phyloP scores from a whole-genome alignment of 1,140 invertebrate species.

The Homalodisca vitripennis region DNA sequence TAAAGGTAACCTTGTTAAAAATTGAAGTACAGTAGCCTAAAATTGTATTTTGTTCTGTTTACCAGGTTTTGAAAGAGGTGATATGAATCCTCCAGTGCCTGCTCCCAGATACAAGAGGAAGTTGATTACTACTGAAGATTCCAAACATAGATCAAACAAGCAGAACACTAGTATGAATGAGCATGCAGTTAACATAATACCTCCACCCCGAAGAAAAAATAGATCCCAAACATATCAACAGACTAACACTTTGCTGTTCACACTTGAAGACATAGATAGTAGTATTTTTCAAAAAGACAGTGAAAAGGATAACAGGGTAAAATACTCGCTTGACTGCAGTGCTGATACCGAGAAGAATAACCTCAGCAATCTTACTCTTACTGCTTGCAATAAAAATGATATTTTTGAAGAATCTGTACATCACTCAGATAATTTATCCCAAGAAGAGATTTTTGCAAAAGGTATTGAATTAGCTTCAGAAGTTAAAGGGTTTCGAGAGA shows the following conservation, averaged over 20 bases:
- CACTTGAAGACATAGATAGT: neutral
- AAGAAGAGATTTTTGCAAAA: no score
- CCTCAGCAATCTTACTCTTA: neutral
- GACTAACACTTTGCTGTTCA: no score
- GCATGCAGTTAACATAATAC: neutral
- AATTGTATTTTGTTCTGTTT: neutral
- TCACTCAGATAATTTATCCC: neutral
- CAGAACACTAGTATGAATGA: constrained; percentile 6
- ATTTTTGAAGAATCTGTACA: neutral
- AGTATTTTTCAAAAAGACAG: neutral
- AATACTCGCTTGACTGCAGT: neutral
- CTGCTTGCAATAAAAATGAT: neutral
- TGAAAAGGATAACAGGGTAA: neutral
- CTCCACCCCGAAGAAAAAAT: constrained; percentile 17
- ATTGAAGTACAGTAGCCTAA: neutral
- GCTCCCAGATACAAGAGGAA: constrained; percentile 23
- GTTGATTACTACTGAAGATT: constrained; percentile 22
- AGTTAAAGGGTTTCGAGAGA: no score
- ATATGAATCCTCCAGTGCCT: constrained; percentile 20
- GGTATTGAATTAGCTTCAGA: no score
- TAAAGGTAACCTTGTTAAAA: neutral
- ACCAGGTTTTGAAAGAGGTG: neutral
- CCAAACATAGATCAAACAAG: neutral
- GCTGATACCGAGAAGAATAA: neutral
- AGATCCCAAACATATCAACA: neutral